Evolutionary conservation across 2,797 vertebrate genomes (phyloP).

Genomic region (Chrosomus eos): DNA sequence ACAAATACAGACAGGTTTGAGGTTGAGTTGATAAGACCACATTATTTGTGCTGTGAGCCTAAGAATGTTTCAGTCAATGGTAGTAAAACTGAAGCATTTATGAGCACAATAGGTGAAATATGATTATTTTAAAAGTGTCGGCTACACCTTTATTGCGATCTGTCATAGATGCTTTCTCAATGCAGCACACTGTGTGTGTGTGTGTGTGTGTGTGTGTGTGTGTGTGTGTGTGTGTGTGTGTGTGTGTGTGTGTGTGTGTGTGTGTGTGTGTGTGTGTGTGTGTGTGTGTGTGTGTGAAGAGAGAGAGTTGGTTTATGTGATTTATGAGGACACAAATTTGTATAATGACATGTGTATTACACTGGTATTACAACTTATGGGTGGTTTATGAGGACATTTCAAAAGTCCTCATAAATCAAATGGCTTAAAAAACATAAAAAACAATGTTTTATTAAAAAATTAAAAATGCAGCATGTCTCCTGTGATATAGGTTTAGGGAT

Average conservation of each 20-base stretch:
- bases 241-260: neutral
- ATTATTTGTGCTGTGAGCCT: neutral
- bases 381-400: too few relatives aligned
- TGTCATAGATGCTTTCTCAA: slow-evolving; percentile 12
- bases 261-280: neutral
- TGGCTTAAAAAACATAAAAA: too few relatives aligned
- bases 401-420: too few relatives aligned
- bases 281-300: neutral
- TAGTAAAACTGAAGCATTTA: neutral
- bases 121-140: neutral
- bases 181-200: neutral
- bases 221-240: neutral
- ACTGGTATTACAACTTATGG: too few relatives aligned
- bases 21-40: neutral
- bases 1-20: neutral
- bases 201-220: neutral
- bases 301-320: too few relatives aligned
- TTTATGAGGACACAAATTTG: too few relatives aligned
- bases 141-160: slow-evolving; percentile 11
- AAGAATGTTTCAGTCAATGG: neutral
- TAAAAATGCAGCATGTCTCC: too few relatives aligned
- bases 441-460: too few relatives aligned
- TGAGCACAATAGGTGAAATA: slow-evolving; percentile 15
- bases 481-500: too few relatives aligned
- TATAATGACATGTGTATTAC: too few relatives aligned